These are phyloP conservation scores for Exephanes ischioxanthus DNA, from an alignment of 2,888 invertebrate species.

Conservation along the genomic window DNA sequence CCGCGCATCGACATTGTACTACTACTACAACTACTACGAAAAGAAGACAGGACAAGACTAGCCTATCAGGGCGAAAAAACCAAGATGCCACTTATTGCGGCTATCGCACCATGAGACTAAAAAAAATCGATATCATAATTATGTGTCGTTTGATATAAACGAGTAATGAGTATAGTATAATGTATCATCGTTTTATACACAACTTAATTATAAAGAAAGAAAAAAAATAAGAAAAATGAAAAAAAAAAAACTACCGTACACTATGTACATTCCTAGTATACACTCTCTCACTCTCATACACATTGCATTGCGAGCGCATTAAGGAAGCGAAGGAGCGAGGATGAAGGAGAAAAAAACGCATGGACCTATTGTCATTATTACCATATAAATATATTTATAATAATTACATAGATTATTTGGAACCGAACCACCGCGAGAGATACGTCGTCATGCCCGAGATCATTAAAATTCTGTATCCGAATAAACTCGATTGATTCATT, in stretches of 20 bases:
- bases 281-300: slow-evolving; percentile 81
- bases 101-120: slow-evolving; percentile 84
- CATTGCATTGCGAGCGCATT: slow-evolving; percentile 81
- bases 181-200: slow-evolving; percentile 85
- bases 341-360: slow-evolving; percentile 43
- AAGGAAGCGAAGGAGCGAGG: slow-evolving; percentile 28
- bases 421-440: slow-evolving; percentile 78
- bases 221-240: slow-evolving; percentile 9
- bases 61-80: slow-evolving; percentile 77
- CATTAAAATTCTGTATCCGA: slow-evolving; percentile 67
- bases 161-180: slow-evolving; percentile 81
- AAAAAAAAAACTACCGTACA: slow-evolving; percentile 78
- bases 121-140: slow-evolving; percentile 83
- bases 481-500: slow-evolving; percentile 38
- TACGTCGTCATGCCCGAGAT: slow-evolving; percentile 75
- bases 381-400: slow-evolving; percentile 77
- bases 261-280: slow-evolving; percentile 84
- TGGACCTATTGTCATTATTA: slow-evolving; percentile 59
- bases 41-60: slow-evolving; percentile 82
- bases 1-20: slow-evolving; percentile 76
- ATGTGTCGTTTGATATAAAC: slow-evolving; percentile 84
- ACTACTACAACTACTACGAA: slow-evolving; percentile 42
- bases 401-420: slow-evolving; percentile 80
- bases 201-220: slow-evolving; percentile 70
- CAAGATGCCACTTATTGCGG: slow-evolving; percentile 78